Conservation (phyloP, 2,888 invertebrate genomes). For the Thalpophila matura region DNA sequence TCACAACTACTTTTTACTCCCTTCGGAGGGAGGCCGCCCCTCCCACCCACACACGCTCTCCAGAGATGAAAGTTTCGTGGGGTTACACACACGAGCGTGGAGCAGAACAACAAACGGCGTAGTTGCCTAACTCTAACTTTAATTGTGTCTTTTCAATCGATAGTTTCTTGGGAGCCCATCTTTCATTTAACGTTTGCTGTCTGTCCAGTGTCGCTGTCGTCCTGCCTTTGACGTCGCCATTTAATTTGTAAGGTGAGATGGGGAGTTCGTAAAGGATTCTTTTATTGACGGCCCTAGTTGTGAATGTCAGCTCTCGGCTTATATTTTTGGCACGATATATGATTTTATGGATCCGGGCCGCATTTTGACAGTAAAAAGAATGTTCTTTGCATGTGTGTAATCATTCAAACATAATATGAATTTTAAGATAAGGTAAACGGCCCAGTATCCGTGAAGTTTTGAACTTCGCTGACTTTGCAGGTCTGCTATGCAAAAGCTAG, state of each 20-base stretch:
- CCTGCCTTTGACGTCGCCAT: slow-evolving; percentile 68
- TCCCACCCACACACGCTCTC: slow-evolving; percentile 78
- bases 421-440: neutral
- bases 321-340: slow-evolving; percentile 32
- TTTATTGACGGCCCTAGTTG: slow-evolving; percentile 54
- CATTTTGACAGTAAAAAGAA: slow-evolving; percentile 22
- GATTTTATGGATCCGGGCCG: slow-evolving; percentile 13
- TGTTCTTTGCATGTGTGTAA: slow-evolving; percentile 8
- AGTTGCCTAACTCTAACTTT: slow-evolving; percentile 90
- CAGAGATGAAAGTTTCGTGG: slow-evolving; percentile 90
- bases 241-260: slow-evolving; percentile 62
- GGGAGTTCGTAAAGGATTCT: slow-evolving; percentile 58
- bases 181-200: slow-evolving; percentile 73
- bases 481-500: no score
- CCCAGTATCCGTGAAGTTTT: no score
- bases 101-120: slow-evolving; percentile 88
- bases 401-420: slow-evolving; percentile 18
- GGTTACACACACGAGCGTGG: slow-evolving; percentile 85
- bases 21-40: slow-evolving; percentile 82
- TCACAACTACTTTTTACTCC: slow-evolving; percentile 90
- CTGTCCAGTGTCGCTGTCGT: slow-evolving; percentile 57
- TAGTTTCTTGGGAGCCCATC: slow-evolving; percentile 79
- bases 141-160: slow-evolving; percentile 91
- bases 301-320: slow-evolving; percentile 19
- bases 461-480: no score